A percentile compares a stretch with the other conserved stretches of the same genome.
These are phyloP conservation scores for Rhagium mordax DNA, from an alignment of 2,888 invertebrate species.

Conservation along the genomic window DNA sequence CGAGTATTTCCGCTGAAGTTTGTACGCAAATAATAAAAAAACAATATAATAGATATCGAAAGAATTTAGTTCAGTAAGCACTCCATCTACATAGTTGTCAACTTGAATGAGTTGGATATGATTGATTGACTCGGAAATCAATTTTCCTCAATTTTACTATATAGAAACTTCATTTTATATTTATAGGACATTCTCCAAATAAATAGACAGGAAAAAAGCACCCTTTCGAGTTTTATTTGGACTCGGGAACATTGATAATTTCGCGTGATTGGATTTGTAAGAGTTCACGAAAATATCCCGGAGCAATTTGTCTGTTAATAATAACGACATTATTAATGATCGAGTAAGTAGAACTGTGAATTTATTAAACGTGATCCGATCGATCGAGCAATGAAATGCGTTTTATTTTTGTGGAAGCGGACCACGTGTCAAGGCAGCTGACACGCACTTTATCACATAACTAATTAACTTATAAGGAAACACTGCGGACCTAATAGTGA, in stretches of 20 bases:
- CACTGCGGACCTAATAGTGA: no score
- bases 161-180: conserved; percentile 27
- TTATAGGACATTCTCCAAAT: conserved; percentile 18
- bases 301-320: conserved; percentile 9
- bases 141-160: conserved; percentile 22
- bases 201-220: conserved; percentile 16
- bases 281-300: not conserved
- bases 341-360: conserved; percentile 1
- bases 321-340: conserved; percentile 13
- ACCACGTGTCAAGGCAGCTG: no score
- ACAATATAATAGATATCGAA: conserved; percentile 1
- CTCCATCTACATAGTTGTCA: conserved; percentile 41
- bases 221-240: conserved; percentile 17
- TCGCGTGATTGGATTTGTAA: conserved; percentile 18
- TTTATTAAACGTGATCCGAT: not conserved
- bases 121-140: conserved; percentile 36
- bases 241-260: conserved; percentile 4
- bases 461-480: no score
- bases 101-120: conserved; percentile 35
- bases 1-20: not conserved
- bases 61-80: conserved; percentile 6
- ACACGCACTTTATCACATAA: no score
- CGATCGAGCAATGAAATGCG: not conserved
- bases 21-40: conserved; percentile 3
- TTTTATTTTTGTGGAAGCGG: not conserved